A percentile compares a stretch with the other conserved stretches of the same genome.
phyloP scores from a whole-genome alignment of 1,140 invertebrate species.

The Acyrthosiphon pisum region DNA sequence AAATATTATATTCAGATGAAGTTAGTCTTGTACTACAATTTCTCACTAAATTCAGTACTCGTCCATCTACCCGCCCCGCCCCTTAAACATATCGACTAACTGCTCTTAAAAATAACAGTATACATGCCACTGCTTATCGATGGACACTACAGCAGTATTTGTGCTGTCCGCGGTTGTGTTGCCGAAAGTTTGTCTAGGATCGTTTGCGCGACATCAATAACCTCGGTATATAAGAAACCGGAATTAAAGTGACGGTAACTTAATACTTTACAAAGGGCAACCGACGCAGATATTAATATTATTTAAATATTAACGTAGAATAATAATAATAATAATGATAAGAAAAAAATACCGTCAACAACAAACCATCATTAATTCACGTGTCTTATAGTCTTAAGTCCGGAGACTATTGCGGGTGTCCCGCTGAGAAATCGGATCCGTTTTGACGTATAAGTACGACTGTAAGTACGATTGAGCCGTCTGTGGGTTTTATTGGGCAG shows the following conservation, averaged over 20 bases:
- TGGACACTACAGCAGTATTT: too few relatives aligned
- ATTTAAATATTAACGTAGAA: neutral
- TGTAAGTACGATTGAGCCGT: conserved; percentile 31
- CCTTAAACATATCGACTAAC: too few relatives aligned
- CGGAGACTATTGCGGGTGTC: neutral
- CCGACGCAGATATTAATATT: conserved; percentile 41
- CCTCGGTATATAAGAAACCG: neutral
- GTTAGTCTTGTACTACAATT: too few relatives aligned
- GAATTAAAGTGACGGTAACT: neutral
- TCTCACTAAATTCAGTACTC: too few relatives aligned
- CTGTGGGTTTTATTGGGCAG: neutral
- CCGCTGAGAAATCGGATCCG: conserved; percentile 47
- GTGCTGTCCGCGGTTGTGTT: neutral
- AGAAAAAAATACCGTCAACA: neutral
- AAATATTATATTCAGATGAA: too few relatives aligned
- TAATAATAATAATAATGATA: neutral
- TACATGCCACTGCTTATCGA: too few relatives aligned
- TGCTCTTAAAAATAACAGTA: too few relatives aligned
- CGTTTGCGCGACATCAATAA: neutral
- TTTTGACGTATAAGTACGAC: neutral
- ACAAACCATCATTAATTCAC: conserved; percentile 30
- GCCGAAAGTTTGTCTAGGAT: neutral
- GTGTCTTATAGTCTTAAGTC: conserved; percentile 30
- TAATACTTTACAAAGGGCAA: conserved; percentile 29
- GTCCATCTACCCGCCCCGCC: too few relatives aligned